phyloP scores from a whole-genome alignment of 2,797 vertebrate genomes.

The Gallinago solitaria region DNA sequence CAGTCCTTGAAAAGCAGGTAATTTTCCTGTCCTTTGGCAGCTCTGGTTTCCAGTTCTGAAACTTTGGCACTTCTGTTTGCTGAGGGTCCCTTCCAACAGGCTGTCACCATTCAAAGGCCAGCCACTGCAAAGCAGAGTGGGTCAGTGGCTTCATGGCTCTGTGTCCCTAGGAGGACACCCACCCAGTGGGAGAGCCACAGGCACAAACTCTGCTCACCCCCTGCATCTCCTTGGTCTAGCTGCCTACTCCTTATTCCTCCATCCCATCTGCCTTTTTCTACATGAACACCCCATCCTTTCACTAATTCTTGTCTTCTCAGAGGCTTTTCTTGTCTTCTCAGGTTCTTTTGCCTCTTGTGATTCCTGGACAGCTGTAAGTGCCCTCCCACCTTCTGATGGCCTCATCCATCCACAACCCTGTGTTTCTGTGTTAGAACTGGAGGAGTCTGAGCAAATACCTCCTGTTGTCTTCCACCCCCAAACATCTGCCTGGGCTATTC shows the following conservation, averaged over 20 bases:
- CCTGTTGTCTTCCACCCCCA: not conserved
- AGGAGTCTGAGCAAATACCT: not conserved
- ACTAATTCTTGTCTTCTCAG: not conserved
- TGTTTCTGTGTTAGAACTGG: not conserved
- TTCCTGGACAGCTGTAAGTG: not conserved
- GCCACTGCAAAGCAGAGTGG: not conserved
- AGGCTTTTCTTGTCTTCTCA: not conserved
- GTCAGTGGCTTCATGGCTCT: not conserved
- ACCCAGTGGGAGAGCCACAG: rapidly evolving
- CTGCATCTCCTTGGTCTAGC: not conserved
- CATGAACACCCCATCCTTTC: not conserved
- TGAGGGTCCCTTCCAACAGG: not conserved
- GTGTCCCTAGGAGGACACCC: rapidly evolving
- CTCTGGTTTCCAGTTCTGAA: not conserved
- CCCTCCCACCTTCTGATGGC: not conserved
- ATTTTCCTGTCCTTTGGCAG: not conserved
- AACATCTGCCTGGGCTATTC: not conserved
- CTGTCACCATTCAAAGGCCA: not conserved
- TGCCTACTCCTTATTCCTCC: not conserved
- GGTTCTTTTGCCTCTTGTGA: not conserved
- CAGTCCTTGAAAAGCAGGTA: not conserved
- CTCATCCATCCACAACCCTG: not conserved
- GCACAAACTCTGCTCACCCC: not conserved
- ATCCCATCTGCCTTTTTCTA: not conserved
- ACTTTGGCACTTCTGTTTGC: not conserved